Base-by-base conservation (phyloP, 2,888 invertebrate species). In the Ichneumoninae sp. region DNA sequence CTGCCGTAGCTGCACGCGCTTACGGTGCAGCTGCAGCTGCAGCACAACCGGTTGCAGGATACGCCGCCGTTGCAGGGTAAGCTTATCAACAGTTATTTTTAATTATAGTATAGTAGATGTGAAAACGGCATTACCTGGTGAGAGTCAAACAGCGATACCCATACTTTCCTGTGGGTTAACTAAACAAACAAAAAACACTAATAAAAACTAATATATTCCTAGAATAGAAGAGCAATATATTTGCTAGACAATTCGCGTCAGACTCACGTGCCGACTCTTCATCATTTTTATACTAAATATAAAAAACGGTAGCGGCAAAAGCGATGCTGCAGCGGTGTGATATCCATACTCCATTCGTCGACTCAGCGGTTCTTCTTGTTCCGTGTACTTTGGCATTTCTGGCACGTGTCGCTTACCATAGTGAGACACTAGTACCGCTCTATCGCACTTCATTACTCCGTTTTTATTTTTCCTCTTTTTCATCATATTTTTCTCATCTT, bases 1-100 rank as follows among this genome's bases (percentile, higher is more conserved):
- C 97, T 92, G 97, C 97, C 86, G 97, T 97, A 50, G 97, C 97
- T 88, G 97, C 97, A 88, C 95, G 97, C 89, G 97, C 97, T 88
- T 97, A 97, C 90, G 96, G 96, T 89, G 97, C 97, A 85, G 96
- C 96, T 88, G 97, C 97, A 85, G 96, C 96, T 86, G 96, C 96
- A 87, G 95, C 95, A 91, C 95, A 96, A 94, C 96, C 95, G 87
- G 96, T 97, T 88, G 96, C 96, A 89, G 97, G 96, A 91, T 96
- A 96, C 92, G 96, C 96, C 90, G 95, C 96, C 89, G 96, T 96
- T 87, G 96, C 96, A 86, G 96, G 96, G 96, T 96, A 94, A 95
- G 95, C 94, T 90, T 83, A 22, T 57, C 57, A 57, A 57, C 26
- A 22, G 22, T 57, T 57, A 3, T 26, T 10, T 0, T 7, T 13